A percentile compares a stretch with the other conserved stretches of the same genome.
These are phyloP conservation scores for Centropyge bicolor DNA, from an alignment of 2,797 vertebrate species.

Conservation along the genomic window DNA sequence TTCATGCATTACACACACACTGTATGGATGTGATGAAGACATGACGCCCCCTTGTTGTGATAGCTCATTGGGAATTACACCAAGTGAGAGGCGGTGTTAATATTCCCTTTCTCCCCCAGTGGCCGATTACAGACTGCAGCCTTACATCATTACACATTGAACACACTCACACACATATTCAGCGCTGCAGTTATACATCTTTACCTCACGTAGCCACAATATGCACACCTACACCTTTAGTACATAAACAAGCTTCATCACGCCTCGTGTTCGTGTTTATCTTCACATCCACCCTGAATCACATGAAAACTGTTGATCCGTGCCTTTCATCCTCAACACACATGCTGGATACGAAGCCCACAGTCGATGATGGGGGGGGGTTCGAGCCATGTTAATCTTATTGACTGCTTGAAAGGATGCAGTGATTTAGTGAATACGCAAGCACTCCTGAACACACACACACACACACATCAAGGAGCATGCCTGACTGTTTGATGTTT, in stretches of 20 bases:
- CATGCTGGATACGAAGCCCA: slow-evolving; percentile 15
- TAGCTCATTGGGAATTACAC: background rate
- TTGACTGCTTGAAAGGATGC: slow-evolving; percentile 61
- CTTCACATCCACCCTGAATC: slow-evolving; percentile 13
- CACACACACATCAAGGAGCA: slow-evolving; percentile 19
- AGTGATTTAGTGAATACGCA: slow-evolving; percentile 51
- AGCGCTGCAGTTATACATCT: background rate
- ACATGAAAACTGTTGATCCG: slow-evolving; percentile 30
- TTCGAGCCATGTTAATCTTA: slow-evolving; percentile 49
- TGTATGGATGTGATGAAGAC: no score
- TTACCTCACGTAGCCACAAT: no score
- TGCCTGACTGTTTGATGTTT: slow-evolving; percentile 38
- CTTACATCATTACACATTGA: background rate
- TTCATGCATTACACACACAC: background rate
- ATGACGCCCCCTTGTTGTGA: background rate
- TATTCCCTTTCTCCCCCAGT: background rate
- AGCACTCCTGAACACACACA: slow-evolving; percentile 19
- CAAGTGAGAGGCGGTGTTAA: background rate
- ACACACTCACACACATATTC: background rate
- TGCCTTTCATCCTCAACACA: slow-evolving; percentile 52
- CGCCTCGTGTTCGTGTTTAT: slow-evolving; percentile 18
- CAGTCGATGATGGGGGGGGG: slow-evolving; percentile 28
- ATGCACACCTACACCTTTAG: background rate
- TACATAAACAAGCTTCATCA: background rate
- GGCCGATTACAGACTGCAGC: background rate